Percentiles rank a stretch among this genome's conserved stretches.
Conservation (phyloP, 2,113 vertebrate genomes). For the Vimba vimba region DNA sequence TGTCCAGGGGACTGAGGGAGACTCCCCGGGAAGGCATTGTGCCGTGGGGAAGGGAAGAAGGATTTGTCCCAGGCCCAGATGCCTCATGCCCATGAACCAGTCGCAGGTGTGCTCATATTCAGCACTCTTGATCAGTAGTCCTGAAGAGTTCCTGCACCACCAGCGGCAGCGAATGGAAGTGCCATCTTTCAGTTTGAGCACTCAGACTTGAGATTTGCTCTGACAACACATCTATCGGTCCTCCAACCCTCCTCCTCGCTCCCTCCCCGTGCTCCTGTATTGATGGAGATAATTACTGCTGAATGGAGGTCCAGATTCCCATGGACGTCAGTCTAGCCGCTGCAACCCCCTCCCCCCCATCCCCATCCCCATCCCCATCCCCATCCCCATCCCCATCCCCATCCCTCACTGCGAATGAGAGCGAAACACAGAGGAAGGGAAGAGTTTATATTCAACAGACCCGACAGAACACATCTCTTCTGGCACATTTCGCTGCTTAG, state of each 20-base stretch:
- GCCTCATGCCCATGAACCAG: not conserved
- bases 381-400: too few species aligned
- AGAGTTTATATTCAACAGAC: not conserved
- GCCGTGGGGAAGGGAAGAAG: not conserved
- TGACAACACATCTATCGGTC: slow-evolving; percentile 40
- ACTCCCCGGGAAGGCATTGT: not conserved
- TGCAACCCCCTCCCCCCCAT: slow-evolving; percentile 59
- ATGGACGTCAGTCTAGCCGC: slow-evolving; percentile 72
- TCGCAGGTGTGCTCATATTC: not conserved
- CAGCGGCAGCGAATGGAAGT: not conserved
- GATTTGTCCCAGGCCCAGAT: not conserved
- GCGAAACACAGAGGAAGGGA: not conserved
- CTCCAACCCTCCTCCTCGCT: slow-evolving; percentile 64
- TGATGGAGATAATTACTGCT: slow-evolving; percentile 81
- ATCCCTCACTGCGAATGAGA: slow-evolving; percentile 19
- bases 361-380: not conserved
- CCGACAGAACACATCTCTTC: not conserved
- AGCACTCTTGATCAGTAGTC: too few species aligned
- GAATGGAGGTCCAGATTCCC: slow-evolving; percentile 79
- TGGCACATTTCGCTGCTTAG: not conserved
- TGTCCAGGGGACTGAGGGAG: not conserved
- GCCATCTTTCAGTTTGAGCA: slow-evolving; percentile 6
- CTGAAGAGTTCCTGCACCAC: not conserved
- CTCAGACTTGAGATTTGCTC: slow-evolving; percentile 48
- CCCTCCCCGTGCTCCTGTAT: slow-evolving; percentile 67